Evolutionary conservation across 2,113 vertebrate species (phyloP).

Genomic region (Eudyptes chrysolophus): DNA sequence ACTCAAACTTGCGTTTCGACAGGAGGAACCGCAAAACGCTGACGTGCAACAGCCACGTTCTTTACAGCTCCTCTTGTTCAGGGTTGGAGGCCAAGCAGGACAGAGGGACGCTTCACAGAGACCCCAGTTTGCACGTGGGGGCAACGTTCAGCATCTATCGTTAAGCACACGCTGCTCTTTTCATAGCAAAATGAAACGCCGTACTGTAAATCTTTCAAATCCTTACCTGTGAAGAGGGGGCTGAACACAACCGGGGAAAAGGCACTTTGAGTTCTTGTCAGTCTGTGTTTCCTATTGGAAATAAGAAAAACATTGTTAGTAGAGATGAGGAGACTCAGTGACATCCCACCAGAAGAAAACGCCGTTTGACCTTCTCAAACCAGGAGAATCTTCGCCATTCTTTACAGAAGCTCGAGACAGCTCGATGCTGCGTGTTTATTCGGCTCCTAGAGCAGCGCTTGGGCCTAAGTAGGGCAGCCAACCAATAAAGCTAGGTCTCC

Average conservation of each 20-base stretch:
- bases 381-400: not conserved
- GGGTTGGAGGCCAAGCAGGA: not conserved
- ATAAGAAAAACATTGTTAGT: not conserved
- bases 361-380: rapidly evolving
- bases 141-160: rapidly evolving
- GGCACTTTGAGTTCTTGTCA: conserved; percentile 97
- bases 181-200: rapidly evolving
- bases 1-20: not conserved
- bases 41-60: not conserved
- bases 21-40: not conserved
- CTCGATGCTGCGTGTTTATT: not conserved
- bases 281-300: conserved; percentile 82
- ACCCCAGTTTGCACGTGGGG: rapidly evolving
- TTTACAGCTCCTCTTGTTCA: not conserved
- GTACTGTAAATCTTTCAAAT: rapidly evolving
- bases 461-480: conserved; percentile 18
- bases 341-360: not conserved
- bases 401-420: not conserved
- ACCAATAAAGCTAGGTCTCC: conserved; percentile 1
- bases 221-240: conserved; percentile 93
- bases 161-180: rapidly evolving
- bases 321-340: not conserved
- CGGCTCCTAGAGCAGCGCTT: not conserved
- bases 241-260: conserved; percentile 94
- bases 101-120: not conserved